phyloP scores from a whole-genome alignment of 1,140 invertebrate species.

The Epicauta chinensis region DNA sequence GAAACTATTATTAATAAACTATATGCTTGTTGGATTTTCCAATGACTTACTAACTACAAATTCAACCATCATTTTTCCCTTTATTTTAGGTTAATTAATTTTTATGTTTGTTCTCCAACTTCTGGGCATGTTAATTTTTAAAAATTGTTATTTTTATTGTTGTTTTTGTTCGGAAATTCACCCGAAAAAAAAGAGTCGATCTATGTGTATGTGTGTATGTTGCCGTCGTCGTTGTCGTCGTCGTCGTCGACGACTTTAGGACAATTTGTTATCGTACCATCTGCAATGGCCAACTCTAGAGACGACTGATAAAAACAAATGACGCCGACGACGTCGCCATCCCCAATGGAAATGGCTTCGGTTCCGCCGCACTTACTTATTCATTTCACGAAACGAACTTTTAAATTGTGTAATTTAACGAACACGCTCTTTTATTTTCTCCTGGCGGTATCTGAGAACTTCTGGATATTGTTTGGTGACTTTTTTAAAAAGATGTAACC shows the following conservation, averaged over 20 bases:
- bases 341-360: slow-evolving; percentile 32
- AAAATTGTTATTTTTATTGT: no score
- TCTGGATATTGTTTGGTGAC: slow-evolving; percentile 3
- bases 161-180: no score
- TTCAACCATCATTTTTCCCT: no score
- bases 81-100: no score
- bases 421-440: slow-evolving; percentile 37
- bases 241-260: slow-evolving; percentile 5
- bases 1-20: no score
- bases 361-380: slow-evolving; percentile 38
- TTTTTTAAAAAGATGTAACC: not conserved
- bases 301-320: slow-evolving; percentile 41
- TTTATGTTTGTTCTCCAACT: no score
- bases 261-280: slow-evolving; percentile 31
- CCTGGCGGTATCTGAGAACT: slow-evolving; percentile 15
- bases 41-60: no score
- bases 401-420: slow-evolving; percentile 44
- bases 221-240: no score
- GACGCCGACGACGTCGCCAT: slow-evolving; percentile 35
- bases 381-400: slow-evolving; percentile 43
- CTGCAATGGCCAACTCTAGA: slow-evolving; percentile 18
- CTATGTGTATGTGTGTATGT: no score
- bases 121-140: no score
- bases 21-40: no score
- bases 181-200: no score